Evolutionary conservation across 2,797 vertebrate genomes (phyloP).

Genomic region (Propithecus deckenii): DNA sequence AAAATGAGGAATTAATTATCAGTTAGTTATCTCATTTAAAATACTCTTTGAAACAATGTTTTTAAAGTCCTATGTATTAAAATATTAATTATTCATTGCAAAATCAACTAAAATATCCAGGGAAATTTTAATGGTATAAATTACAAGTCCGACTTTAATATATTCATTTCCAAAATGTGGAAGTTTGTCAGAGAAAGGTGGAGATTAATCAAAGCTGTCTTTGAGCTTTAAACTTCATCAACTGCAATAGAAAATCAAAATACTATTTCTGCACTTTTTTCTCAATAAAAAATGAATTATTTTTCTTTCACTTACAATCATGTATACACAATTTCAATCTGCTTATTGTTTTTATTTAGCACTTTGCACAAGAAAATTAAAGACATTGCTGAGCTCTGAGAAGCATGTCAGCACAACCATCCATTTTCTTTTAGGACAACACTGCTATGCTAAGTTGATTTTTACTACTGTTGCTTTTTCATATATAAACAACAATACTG

Average conservation of each 20-base stretch:
- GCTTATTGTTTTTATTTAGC: slow-evolving; percentile 67
- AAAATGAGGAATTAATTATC: neutral
- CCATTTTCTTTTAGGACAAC: slow-evolving; percentile 33
- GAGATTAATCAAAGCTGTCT: slow-evolving; percentile 17
- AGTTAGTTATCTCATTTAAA: neutral
- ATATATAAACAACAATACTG: slow-evolving; percentile 52
- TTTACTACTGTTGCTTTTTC: slow-evolving; percentile 45
- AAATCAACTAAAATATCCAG: slow-evolving; percentile 57
- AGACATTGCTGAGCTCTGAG: slow-evolving; percentile 45
- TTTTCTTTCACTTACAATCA: slow-evolving; percentile 67
- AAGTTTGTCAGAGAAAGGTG: neutral
- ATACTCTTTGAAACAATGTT: neutral
- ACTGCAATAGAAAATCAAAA: slow-evolving; percentile 36
- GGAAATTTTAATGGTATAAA: neutral
- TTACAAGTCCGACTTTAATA: slow-evolving; percentile 48
- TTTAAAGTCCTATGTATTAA: neutral
- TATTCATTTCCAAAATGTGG: slow-evolving; percentile 44
- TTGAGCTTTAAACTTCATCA: slow-evolving; percentile 45
- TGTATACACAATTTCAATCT: slow-evolving; percentile 57
- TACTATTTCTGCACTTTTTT: slow-evolving; percentile 30
- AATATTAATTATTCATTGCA: slow-evolving; percentile 4
- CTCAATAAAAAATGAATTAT: slow-evolving; percentile 51
- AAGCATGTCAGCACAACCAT: slow-evolving; percentile 43
- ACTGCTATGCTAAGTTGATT: slow-evolving; percentile 27
- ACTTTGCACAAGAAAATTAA: slow-evolving; percentile 54